A percentile compares a stretch with the other conserved stretches of the same genome.
phyloP scores from a whole-genome alignment of 2,797 vertebrate species.

The Cheirogaleus major region DNA sequence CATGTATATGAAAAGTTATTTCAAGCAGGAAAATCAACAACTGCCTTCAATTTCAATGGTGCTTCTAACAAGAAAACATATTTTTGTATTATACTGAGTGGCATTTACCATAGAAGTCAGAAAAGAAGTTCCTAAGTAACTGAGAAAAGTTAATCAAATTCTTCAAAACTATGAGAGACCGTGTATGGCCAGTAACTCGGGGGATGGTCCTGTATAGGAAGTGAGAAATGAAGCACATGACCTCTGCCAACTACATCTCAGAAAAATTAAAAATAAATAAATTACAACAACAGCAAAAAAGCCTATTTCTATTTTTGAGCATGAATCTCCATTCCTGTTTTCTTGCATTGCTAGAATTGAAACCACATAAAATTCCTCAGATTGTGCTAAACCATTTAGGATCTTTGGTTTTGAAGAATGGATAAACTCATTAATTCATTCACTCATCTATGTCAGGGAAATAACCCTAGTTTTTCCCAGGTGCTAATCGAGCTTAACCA shows the following conservation, averaged over 20 bases:
- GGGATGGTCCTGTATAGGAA: neutral
- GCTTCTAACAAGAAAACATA: constrained; percentile 25
- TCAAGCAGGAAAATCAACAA: constrained; percentile 26
- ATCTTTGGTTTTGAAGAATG: neutral
- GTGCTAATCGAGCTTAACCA: neutral
- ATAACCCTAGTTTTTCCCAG: neutral
- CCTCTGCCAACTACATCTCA: neutral
- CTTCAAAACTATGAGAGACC: neutral
- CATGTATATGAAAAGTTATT: neutral
- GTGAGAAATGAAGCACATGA: neutral
- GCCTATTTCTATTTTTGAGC: neutral
- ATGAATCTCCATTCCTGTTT: neutral
- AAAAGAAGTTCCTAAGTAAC: neutral
- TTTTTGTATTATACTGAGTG: constrained; percentile 33
- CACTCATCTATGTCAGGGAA: neutral
- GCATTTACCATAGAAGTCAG: constrained; percentile 50
- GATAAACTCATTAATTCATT: neutral
- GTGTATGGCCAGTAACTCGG: neutral
- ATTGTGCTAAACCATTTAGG: neutral
- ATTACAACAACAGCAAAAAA: neutral
- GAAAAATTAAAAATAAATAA: constrained; percentile 11
- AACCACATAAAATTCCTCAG: neutral
- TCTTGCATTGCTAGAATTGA: neutral
- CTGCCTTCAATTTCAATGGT: constrained; percentile 36
- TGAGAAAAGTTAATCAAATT: constrained; percentile 28